Percentiles rank a stretch among this genome's conserved stretches.
phyloP scores from a whole-genome alignment of 2,888 invertebrate species.

The Nomada fabriciana region DNA sequence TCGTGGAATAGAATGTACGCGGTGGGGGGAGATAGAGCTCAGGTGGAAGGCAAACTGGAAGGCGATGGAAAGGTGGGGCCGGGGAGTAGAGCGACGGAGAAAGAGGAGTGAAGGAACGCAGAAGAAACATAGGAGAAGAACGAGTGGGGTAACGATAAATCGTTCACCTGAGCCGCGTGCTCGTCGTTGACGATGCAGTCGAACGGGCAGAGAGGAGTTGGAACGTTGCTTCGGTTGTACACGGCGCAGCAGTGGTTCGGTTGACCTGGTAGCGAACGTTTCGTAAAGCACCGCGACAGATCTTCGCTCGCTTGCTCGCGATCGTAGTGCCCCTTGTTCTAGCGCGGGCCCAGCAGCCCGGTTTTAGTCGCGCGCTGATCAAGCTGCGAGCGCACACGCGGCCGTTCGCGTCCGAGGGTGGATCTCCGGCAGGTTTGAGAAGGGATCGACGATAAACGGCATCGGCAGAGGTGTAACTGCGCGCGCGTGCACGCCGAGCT shows the following conservation, averaged over 20 bases:
- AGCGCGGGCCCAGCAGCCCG: no score
- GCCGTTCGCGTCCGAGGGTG: not conserved
- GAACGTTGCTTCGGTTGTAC: constrained; percentile 52
- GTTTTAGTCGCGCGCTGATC: not conserved
- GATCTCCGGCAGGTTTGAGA: not conserved
- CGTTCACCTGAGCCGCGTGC: constrained; percentile 80
- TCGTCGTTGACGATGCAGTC: constrained; percentile 56
- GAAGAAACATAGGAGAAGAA: constrained; percentile 25
- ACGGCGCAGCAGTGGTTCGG: constrained; percentile 78
- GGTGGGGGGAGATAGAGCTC: not conserved
- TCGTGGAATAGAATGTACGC: not conserved
- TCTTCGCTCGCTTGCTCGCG: not conserved
- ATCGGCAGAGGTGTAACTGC: not conserved
- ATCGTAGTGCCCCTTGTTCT: not conserved
- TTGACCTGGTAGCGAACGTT: constrained; percentile 78
- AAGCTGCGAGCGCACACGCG: constrained; percentile 5
- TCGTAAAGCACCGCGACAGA: not conserved
- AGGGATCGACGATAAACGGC: not conserved
- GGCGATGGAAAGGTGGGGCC: not conserved
- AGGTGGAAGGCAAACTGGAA: not conserved
- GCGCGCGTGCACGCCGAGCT: no score
- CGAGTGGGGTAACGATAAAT: constrained; percentile 80
- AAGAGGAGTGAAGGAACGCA: constrained; percentile 24
- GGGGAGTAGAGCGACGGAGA: not conserved
- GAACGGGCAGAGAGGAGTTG: constrained; percentile 56